Evolutionary conservation across 2,113 vertebrate genomes (phyloP).

Genomic region (Caloenas nicobarica): DNA sequence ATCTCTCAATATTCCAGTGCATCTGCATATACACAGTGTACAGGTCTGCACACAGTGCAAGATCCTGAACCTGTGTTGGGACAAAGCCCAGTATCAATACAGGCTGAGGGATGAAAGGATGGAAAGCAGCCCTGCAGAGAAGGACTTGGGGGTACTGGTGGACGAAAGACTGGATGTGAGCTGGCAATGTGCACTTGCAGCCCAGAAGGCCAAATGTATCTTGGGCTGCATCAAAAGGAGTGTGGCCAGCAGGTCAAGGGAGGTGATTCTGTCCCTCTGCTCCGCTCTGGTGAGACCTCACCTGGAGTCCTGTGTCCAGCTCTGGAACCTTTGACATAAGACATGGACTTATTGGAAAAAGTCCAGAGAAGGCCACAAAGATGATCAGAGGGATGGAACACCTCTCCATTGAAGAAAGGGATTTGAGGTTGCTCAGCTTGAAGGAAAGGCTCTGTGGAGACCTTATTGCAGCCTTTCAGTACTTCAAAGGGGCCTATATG

Average conservation of each 20-base stretch:
- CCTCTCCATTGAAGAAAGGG: neutral
- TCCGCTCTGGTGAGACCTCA: neutral
- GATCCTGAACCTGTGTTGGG: neutral
- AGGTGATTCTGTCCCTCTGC: neutral
- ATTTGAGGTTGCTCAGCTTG: neutral
- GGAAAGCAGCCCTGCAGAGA: neutral
- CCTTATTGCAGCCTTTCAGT: neutral
- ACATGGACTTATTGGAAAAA: fast-evolving
- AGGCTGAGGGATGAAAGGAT: neutral
- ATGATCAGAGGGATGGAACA: neutral
- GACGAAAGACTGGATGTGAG: neutral
- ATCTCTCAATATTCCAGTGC: neutral
- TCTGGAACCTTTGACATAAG: neutral
- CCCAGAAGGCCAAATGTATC: neutral
- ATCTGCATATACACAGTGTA: neutral
- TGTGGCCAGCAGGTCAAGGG: too few relatives aligned
- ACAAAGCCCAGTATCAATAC: fast-evolving
- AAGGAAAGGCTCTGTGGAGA: neutral
- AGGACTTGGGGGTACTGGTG: neutral
- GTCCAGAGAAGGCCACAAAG: neutral
- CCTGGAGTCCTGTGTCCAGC: fast-evolving
- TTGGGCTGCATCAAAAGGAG: too few relatives aligned
- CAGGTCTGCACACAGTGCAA: neutral
- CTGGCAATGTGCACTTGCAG: fast-evolving
- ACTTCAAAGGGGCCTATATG: too few relatives aligned